Evolutionary conservation across 2,888 invertebrate species (phyloP).

Genomic region (Cephus spinipes): DNA sequence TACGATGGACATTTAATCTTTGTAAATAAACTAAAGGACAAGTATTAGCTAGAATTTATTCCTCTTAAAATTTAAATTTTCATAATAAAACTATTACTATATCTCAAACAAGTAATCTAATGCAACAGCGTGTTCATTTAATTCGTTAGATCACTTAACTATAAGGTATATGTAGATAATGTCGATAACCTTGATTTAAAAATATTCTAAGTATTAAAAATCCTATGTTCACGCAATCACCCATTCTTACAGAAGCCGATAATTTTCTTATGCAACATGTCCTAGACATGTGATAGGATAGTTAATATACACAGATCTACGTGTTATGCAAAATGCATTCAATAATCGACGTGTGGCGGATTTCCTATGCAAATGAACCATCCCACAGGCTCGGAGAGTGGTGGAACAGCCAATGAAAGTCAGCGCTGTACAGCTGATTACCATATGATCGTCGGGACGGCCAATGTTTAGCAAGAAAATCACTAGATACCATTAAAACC

Average conservation of each 20-base stretch:
- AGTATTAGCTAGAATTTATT: not conserved
- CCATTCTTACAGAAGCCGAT: not conserved
- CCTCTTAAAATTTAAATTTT: not conserved
- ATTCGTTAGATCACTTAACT: not conserved
- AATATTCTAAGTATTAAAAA: not conserved
- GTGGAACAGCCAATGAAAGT: not conserved
- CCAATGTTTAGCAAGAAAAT: constrained; percentile 36
- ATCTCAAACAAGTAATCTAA: not conserved
- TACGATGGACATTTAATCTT: constrained; percentile 25
- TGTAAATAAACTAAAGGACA: constrained; percentile 40
- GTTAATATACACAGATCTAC: not conserved
- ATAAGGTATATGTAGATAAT: not conserved
- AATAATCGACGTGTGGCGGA: not conserved
- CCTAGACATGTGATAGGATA: not conserved
- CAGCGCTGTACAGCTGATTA: constrained; percentile 51
- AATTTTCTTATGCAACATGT: not conserved
- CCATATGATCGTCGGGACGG: constrained; percentile 54
- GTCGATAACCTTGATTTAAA: not conserved
- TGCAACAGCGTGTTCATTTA: not conserved
- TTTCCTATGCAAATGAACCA: not conserved
- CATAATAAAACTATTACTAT: not conserved
- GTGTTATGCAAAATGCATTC: not conserved
- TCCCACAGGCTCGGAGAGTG: not conserved
- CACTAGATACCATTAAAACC: not conserved
- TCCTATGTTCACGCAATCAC: not conserved